These are phyloP conservation scores for Ptilorrhoa leucosticta DNA, from an alignment of 2,113 vertebrate species.

Conservation along the genomic window DNA sequence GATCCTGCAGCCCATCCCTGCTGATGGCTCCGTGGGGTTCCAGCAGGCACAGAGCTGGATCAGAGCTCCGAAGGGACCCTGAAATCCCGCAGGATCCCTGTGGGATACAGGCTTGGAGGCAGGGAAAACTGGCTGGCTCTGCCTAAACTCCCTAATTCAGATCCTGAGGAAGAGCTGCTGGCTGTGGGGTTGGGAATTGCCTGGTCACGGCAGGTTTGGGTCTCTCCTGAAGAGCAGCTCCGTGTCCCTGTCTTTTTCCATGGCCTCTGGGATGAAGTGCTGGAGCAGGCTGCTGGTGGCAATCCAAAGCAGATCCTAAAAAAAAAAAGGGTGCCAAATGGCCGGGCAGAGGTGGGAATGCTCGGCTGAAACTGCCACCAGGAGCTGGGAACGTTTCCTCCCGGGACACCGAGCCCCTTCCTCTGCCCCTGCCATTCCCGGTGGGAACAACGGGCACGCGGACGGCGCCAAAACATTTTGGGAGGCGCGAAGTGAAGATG, in stretches of 20 bases:
- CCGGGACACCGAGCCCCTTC: not conserved
- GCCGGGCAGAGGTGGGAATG: not conserved
- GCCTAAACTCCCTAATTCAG: not conserved
- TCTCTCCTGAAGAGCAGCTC: not conserved
- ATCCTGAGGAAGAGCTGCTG: not conserved
- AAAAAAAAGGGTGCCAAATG: not conserved
- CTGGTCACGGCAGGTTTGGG: rapidly evolving
- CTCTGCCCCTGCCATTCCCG: not conserved
- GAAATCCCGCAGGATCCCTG: not conserved
- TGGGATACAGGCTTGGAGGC: not conserved
- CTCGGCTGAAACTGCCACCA: not conserved
- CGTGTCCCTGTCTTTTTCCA: not conserved
- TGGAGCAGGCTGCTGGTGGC: not conserved
- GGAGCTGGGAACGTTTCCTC: not conserved
- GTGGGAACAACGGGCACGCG: rapidly evolving
- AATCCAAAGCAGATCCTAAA: not conserved
- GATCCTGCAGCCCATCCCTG: not conserved
- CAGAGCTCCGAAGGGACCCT: not conserved
- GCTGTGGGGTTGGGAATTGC: not conserved
- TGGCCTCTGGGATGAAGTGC: not conserved
- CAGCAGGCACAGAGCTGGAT: not conserved
- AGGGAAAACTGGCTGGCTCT: not conserved
- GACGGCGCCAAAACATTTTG: not conserved
- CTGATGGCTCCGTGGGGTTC: rapidly evolving
- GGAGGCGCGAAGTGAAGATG: not conserved